Evolutionary conservation across 2,888 invertebrate genomes (phyloP).

Genomic region (Xestia c-nigrum): DNA sequence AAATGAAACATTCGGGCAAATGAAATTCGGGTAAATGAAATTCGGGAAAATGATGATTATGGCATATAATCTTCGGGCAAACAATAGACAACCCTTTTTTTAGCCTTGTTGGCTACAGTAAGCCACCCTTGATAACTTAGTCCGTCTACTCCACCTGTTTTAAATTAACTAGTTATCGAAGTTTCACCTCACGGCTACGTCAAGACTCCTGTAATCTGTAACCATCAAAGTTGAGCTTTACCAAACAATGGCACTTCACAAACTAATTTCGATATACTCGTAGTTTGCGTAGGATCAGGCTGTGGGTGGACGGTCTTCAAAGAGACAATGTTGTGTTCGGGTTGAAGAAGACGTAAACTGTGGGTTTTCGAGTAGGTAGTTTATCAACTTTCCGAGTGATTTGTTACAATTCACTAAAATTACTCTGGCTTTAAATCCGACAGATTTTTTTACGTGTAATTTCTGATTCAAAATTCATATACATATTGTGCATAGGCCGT

Average conservation of each 20-base stretch:
- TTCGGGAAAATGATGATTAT: no score
- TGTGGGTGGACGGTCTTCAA: constrained; percentile 31
- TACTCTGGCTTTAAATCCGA: not conserved
- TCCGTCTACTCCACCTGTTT: constrained; percentile 5
- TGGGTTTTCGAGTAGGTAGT: not conserved
- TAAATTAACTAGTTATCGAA: constrained; percentile 40
- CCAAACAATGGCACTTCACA: constrained; percentile 65
- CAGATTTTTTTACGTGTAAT: not conserved
- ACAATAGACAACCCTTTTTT: no score
- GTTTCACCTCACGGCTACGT: constrained; percentile 23
- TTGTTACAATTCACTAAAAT: not conserved
- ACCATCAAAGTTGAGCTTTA: constrained; percentile 48
- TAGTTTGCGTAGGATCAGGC: constrained; percentile 61
- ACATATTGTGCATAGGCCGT: not conserved
- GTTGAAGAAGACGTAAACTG: constrained; percentile 5
- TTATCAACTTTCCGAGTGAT: not conserved
- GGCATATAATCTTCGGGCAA: no score
- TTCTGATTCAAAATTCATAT: not conserved
- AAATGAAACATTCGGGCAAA: no score
- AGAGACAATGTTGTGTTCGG: constrained; percentile 34
- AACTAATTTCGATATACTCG: constrained; percentile 68
- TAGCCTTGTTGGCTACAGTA: not conserved
- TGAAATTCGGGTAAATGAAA: no score
- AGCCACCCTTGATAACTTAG: constrained; percentile 13
- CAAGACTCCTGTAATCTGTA: constrained; percentile 45